Evolutionary conservation across 2,797 vertebrate genomes (phyloP).

Genomic region (Malacoctenus gilli): DNA sequence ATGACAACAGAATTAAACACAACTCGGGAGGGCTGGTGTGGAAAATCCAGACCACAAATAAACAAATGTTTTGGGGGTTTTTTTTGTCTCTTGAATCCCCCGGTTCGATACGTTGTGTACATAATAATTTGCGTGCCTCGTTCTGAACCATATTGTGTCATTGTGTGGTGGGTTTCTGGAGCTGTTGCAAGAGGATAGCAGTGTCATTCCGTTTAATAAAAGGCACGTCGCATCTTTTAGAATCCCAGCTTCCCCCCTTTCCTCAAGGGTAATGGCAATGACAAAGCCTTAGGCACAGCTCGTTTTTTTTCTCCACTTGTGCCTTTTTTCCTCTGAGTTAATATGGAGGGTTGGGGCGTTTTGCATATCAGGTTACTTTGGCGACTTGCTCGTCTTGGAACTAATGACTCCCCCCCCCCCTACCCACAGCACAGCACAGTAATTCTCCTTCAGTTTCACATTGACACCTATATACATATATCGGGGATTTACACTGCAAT

Average conservation of each 20-base stretch:
- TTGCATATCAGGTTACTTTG: constrained; percentile 47
- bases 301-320: constrained; percentile 15
- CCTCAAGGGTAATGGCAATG: constrained; percentile 68
- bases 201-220: constrained; percentile 44
- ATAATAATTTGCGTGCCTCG: no score
- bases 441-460: constrained; percentile 14
- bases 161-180: no score
- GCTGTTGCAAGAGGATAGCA: constrained; percentile 19
- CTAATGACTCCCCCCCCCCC: constrained; percentile 18
- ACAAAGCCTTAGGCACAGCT: constrained; percentile 50
- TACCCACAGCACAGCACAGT: constrained; percentile 1
- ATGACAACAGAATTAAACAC: constrained; percentile 39
- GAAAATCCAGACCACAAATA: no score
- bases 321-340: constrained; percentile 41
- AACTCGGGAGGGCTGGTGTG: no score
- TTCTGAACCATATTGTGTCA: no score
- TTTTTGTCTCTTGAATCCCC: no score
- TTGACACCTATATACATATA: constrained; percentile 4
- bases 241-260: constrained; percentile 40
- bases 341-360: constrained; percentile 35
- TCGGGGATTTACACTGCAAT: neutral
- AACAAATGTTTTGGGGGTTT: no score
- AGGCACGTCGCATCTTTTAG: constrained; percentile 44
- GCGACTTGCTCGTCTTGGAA: constrained; percentile 26
- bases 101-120: no score